Evolutionary conservation across 2,888 invertebrate genomes (phyloP).

Genomic region (Argynnis bischoffii): DNA sequence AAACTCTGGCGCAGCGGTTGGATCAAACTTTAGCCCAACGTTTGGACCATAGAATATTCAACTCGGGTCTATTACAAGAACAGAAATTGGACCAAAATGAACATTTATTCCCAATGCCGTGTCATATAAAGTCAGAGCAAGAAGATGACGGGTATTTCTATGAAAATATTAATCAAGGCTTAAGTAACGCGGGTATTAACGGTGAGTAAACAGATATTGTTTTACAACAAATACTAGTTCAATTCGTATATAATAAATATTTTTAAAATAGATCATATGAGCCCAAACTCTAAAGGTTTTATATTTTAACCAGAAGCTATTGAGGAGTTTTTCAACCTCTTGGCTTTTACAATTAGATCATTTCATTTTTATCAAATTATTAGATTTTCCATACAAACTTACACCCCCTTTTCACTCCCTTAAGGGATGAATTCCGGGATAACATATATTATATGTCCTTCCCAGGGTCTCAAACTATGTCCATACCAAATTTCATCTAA

Average conservation of each 20-base stretch:
- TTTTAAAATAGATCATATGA: neutral
- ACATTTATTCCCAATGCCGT: slow-evolving; percentile 62
- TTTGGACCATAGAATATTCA: slow-evolving; percentile 48
- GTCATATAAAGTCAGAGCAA: slow-evolving; percentile 72
- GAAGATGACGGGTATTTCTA: slow-evolving; percentile 74
- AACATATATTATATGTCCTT: too few relatives aligned
- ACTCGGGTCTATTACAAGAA: slow-evolving; percentile 44
- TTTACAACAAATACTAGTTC: neutral
- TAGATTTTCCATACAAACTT: too few relatives aligned
- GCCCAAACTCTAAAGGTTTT: too few relatives aligned
- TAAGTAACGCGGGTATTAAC: slow-evolving; percentile 53
- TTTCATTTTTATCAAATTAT: too few relatives aligned
- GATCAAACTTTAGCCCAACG: slow-evolving; percentile 47
- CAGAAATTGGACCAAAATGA: slow-evolving; percentile 53
- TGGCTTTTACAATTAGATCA: too few relatives aligned
- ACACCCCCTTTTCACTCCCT: too few relatives aligned
- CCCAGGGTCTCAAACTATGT: too few relatives aligned
- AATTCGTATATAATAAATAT: too few relatives aligned
- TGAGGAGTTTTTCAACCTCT: too few relatives aligned
- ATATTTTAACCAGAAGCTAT: too few relatives aligned
- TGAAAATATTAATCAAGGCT: slow-evolving; percentile 59
- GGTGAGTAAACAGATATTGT: slow-evolving; percentile 52
- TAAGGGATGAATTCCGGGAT: too few relatives aligned
- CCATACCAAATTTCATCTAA: too few relatives aligned
- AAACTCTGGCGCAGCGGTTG: slow-evolving; percentile 44